A percentile compares a stretch with the other conserved stretches of the same genome.
Evolutionary conservation across 2,113 vertebrate species (phyloP).

Genomic region (Hippocampus guttulatus): DNA sequence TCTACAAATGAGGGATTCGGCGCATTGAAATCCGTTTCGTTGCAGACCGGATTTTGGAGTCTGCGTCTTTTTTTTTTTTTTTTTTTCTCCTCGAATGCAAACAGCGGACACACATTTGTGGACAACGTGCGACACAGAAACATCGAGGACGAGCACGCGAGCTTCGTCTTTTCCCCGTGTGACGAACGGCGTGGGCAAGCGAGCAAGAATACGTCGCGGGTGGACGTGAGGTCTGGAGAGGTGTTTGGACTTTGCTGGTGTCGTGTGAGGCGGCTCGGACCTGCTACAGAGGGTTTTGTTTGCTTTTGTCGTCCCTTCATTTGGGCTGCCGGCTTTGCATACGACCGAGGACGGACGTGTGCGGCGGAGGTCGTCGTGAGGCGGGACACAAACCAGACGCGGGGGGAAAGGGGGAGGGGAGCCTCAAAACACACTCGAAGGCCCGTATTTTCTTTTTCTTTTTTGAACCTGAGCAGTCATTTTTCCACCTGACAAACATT

Average conservation of each 20-base stretch:
- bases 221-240: slow-evolving; percentile 29
- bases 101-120: not conserved
- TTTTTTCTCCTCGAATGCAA: not conserved
- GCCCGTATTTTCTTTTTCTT: slow-evolving; percentile 43
- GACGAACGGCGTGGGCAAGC: slow-evolving; percentile 24
- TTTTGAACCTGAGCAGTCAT: slow-evolving; percentile 57
- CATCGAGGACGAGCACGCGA: not conserved
- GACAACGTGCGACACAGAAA: not conserved
- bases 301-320: slow-evolving; percentile 9
- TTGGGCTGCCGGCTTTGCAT: slow-evolving; percentile 34
- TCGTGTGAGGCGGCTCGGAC: slow-evolving; percentile 37
- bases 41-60: not conserved
- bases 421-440: slow-evolving; percentile 65
- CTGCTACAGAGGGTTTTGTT: slow-evolving; percentile 32
- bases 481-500: slow-evolving; percentile 58
- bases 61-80: not conserved
- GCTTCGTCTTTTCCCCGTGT: not conserved
- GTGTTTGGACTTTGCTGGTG: slow-evolving; percentile 41
- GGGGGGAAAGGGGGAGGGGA: not conserved
- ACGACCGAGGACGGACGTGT: slow-evolving; percentile 6
- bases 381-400: slow-evolving; percentile 15
- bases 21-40: not conserved
- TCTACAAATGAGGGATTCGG: not conserved
- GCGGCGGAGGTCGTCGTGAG: slow-evolving; percentile 17
- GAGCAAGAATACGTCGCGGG: slow-evolving; percentile 8